phyloP scores from a whole-genome alignment of 1,140 invertebrate genomes.

The Achroia grisella region DNA sequence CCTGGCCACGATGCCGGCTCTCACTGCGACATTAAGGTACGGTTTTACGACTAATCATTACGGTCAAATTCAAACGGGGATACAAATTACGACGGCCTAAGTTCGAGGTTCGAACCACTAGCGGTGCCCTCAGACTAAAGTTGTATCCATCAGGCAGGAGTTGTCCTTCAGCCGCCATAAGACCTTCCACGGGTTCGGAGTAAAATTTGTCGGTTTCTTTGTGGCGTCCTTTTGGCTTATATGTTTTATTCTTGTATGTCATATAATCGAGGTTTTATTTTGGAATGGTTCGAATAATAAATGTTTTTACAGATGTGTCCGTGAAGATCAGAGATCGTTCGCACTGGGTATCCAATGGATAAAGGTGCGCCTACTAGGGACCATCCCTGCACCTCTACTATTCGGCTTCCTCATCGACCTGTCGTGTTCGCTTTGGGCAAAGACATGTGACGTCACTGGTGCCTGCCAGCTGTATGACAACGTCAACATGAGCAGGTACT shows the following conservation, averaged over 20 bases:
- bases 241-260: too few relatives aligned
- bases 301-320: constrained; percentile 80
- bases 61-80: too few relatives aligned
- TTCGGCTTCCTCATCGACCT: constrained; percentile 90
- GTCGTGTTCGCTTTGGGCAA: constrained; percentile 86
- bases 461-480: constrained; percentile 83
- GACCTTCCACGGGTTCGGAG: too few relatives aligned
- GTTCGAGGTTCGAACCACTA: too few relatives aligned
- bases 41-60: background rate
- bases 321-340: constrained; percentile 87
- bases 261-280: too few relatives aligned
- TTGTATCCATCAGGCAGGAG: too few relatives aligned
- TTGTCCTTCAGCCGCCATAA: too few relatives aligned
- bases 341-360: constrained; percentile 92
- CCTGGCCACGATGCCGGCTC: constrained; percentile 83
- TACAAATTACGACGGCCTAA: too few relatives aligned
- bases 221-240: too few relatives aligned
- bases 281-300: too few relatives aligned
- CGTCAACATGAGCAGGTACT: constrained; percentile 79
- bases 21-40: constrained; percentile 83
- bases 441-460: constrained; percentile 75
- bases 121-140: too few relatives aligned
- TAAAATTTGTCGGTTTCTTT: too few relatives aligned
- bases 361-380: constrained; percentile 84
- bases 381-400: constrained; percentile 89